Evolutionary conservation across 2,797 vertebrate genomes (phyloP).

Genomic region (Ptychobarbus kaznakovi): DNA sequence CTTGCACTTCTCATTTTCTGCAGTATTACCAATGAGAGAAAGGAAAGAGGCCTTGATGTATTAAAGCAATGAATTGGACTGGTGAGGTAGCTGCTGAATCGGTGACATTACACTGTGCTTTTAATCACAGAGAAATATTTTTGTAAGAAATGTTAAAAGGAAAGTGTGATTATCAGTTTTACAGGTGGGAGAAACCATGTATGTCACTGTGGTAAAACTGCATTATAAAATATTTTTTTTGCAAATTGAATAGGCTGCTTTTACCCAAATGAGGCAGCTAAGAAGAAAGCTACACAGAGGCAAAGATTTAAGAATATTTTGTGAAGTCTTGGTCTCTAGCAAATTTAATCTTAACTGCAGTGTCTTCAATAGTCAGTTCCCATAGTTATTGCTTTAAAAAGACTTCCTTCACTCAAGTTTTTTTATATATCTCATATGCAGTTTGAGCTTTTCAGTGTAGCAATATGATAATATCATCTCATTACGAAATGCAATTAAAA

Average conservation of each 20-base stretch:
- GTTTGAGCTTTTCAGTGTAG: constrained; percentile 50
- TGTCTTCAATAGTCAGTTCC: constrained; percentile 13
- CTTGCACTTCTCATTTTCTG: constrained; percentile 75
- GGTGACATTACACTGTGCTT: constrained; percentile 79
- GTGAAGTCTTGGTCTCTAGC: neutral
- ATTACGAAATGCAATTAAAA: constrained; percentile 57
- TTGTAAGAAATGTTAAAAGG: constrained; percentile 44
- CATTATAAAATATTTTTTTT: constrained; percentile 25
- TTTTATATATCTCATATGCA: constrained; percentile 40
- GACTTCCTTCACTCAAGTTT: constrained; percentile 24
- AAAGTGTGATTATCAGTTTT: constrained; percentile 60
- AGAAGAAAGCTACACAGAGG: constrained; percentile 5
- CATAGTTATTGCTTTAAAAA: constrained; percentile 17
- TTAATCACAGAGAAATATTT: constrained; percentile 60
- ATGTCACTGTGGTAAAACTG: constrained; percentile 36
- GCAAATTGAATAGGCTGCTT: constrained; percentile 10
- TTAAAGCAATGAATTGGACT: constrained; percentile 54
- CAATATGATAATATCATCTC: constrained; percentile 60
- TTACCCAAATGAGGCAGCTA: constrained; percentile 15
- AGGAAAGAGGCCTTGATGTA: constrained; percentile 44
- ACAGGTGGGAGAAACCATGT: constrained; percentile 57
- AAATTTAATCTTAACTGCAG: constrained; percentile 30
- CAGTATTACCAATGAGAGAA: constrained; percentile 60
- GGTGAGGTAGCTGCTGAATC: constrained; percentile 64
- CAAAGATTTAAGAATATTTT: constrained; percentile 33